Conservation (phyloP, 2,113 vertebrate genomes). For the Sturnus vulgaris region DNA sequence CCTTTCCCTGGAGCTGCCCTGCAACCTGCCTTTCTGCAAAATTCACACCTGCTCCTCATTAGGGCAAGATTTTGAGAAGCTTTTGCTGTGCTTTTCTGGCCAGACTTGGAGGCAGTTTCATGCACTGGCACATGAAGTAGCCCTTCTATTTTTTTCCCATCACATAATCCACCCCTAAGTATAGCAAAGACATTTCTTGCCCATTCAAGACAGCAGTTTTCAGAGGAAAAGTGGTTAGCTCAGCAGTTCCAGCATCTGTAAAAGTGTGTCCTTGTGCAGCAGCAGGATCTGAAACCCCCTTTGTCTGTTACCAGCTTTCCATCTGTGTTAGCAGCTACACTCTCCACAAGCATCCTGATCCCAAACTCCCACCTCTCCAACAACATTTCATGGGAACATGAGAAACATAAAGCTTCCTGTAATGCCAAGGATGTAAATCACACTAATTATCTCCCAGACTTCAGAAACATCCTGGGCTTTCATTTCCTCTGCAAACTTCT, state of each 20-base stretch:
- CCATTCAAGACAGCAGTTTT: background rate
- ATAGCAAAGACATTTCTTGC: conserved; percentile 40
- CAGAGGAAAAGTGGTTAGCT: background rate
- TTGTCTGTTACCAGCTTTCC: conserved; percentile 47
- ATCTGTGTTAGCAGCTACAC: conserved; percentile 4
- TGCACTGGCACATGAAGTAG: conserved; percentile 26
- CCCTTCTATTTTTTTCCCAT: conserved; percentile 37
- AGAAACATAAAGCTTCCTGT: conserved; percentile 51
- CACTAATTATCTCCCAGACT: conserved; percentile 63
- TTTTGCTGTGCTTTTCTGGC: conserved; percentile 17
- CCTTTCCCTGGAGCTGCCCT: background rate
- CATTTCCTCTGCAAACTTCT: conserved; percentile 58
- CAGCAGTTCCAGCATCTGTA: conserved; percentile 35
- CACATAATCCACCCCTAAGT: conserved; percentile 49
- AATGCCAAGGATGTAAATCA: conserved; percentile 69
- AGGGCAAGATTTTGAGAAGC: background rate
- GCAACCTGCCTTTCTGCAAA: background rate
- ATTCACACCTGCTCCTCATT: conserved; percentile 38
- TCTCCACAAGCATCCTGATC: conserved; percentile 7
- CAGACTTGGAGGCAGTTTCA: conserved; percentile 29
- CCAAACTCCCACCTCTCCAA: conserved; percentile 2
- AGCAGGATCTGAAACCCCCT: conserved; percentile 9
- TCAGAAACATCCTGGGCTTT: conserved; percentile 59
- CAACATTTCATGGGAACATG: conserved; percentile 9
- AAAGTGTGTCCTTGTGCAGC: conserved; percentile 27